Percentiles rank a stretch among this genome's conserved stretches.
Evolutionary conservation across 2,888 invertebrate species (phyloP).

Genomic region (Sarcophaga caerulescens): DNA sequence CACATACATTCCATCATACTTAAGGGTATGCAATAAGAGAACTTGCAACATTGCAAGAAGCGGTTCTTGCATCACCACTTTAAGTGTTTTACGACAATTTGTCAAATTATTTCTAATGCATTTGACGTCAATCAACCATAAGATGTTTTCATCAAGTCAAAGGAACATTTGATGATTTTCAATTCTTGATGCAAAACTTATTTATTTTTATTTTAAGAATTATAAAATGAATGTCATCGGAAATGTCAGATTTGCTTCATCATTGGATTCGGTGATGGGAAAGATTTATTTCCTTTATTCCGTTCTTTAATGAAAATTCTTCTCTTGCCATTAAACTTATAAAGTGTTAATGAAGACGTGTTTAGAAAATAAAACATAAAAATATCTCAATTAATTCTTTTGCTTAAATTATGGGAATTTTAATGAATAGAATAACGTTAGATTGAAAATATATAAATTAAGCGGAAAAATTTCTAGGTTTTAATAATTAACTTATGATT

Average conservation of each 20-base stretch:
- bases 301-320: background rate
- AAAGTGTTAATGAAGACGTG: background rate
- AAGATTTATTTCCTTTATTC: background rate
- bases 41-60: slow-evolving; percentile 25
- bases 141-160: background rate
- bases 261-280: background rate
- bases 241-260: background rate
- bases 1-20: background rate
- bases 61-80: slow-evolving; percentile 16
- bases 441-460: no score
- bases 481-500: no score
- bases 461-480: background rate
- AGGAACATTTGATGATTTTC: background rate
- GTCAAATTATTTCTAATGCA: slow-evolving; percentile 51
- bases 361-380: background rate
- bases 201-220: no score
- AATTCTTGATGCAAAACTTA: no score
- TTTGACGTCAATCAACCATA: slow-evolving; percentile 42
- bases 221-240: background rate
- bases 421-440: no score
- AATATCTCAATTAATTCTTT: background rate
- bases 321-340: background rate
- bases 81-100: slow-evolving; percentile 43
- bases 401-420: background rate
- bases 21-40: slow-evolving; percentile 8